Conservation (phyloP, 1,140 invertebrate genomes). For the Telenomus remus region DNA sequence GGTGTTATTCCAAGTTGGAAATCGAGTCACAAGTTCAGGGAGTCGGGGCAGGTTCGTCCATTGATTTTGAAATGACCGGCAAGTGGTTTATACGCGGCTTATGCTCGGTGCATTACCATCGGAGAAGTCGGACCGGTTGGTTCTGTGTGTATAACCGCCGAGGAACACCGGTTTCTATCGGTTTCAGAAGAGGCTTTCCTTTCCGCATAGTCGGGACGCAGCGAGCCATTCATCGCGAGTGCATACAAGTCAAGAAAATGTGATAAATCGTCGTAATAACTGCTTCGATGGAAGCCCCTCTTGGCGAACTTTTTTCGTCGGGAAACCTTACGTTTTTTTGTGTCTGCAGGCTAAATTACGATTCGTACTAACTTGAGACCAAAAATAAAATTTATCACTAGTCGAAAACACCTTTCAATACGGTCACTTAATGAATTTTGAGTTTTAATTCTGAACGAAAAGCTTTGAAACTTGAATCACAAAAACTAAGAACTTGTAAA, state of each 20-base stretch:
- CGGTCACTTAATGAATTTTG: too few relatives aligned
- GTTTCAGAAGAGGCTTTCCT: conserved; percentile 69
- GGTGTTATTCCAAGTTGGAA: conserved; percentile 7
- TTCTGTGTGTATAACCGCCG: conserved; percentile 48
- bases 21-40: conserved; percentile 48
- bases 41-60: conserved; percentile 49
- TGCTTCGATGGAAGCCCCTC: conserved; percentile 53
- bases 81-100: conserved; percentile 56
- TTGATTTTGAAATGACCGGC: conserved; percentile 65
- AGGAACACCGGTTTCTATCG: conserved; percentile 56
- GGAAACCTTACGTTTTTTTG: conserved; percentile 50
- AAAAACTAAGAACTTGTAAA: too few relatives aligned
- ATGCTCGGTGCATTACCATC: conserved; percentile 48
- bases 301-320: conserved; percentile 26
- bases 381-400: conserved; percentile 43
- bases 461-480: too few relatives aligned
- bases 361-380: conserved; percentile 38
- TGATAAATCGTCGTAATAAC: conserved; percentile 61
- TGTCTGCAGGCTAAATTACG: conserved; percentile 48
- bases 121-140: conserved; percentile 36
- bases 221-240: conserved; percentile 69
- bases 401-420: too few relatives aligned
- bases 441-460: too few relatives aligned
- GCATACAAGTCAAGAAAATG: conserved; percentile 60
- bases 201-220: conserved; percentile 75